These are phyloP conservation scores for Rhinatrema bivittatum DNA, from an alignment of 2,797 vertebrate genomes.

Conservation along the genomic window DNA sequence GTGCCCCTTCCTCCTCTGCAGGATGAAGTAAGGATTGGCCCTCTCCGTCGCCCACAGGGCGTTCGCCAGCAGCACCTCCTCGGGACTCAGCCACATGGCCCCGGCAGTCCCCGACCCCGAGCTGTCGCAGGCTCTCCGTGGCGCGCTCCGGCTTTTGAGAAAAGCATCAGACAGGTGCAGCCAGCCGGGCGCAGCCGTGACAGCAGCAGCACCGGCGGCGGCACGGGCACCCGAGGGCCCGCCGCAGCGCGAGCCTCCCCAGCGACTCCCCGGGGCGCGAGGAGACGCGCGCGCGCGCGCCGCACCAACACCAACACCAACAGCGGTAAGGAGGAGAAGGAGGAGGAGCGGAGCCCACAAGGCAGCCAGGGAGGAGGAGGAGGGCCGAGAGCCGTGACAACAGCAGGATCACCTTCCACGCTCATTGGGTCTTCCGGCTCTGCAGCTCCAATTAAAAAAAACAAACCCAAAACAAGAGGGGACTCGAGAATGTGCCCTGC, in stretches of 20 bases:
- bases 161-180: background rate
- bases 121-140: constrained; percentile 12
- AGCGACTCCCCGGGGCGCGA: no score
- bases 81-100: constrained; percentile 90
- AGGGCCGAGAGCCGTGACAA: background rate
- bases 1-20: constrained; percentile 91
- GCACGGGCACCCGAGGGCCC: background rate
- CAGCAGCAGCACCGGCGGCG: constrained; percentile 7
- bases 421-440: no score
- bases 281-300: background rate
- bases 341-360: background rate
- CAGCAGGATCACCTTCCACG: no score
- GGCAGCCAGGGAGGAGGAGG: background rate
- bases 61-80: constrained; percentile 89
- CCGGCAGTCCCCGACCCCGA: constrained; percentile 18
- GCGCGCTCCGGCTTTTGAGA: background rate
- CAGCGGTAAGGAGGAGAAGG: background rate
- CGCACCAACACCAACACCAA: background rate
- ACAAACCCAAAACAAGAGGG: no score
- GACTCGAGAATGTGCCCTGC: no score
- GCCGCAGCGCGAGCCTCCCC: background rate
- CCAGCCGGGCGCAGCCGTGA: background rate
- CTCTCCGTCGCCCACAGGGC: constrained; percentile 93
- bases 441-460: no score
- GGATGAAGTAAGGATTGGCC: constrained; percentile 93